Percentiles rank a stretch among this genome's conserved stretches.
phyloP scores from a whole-genome alignment of 2,888 invertebrate genomes.

The Eupithecia abbreviata region DNA sequence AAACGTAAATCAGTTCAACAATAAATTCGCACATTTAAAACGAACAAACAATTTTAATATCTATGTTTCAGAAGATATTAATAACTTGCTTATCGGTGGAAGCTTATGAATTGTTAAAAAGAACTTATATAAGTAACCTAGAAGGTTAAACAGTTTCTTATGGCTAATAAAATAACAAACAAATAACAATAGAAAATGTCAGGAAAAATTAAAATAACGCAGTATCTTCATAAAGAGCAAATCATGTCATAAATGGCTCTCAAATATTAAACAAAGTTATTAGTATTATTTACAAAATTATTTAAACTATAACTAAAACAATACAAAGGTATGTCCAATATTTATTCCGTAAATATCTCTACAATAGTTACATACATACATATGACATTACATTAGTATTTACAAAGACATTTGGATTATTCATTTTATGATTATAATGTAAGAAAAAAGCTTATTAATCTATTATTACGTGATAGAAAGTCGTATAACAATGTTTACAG shows the following conservation, averaged over 20 bases:
- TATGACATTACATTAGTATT: not conserved
- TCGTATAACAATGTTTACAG: slow-evolving; percentile 10
- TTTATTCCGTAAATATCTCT: not conserved
- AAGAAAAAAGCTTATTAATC: not conserved
- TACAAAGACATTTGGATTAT: slow-evolving; percentile 5
- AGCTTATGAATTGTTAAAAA: not conserved
- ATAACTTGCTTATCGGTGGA: not conserved
- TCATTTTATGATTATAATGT: not conserved
- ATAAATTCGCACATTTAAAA: slow-evolving; percentile 47
- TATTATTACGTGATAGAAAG: slow-evolving; percentile 3
- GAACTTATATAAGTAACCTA: not conserved
- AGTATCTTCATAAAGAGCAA: not conserved
- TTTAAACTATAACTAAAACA: not conserved
- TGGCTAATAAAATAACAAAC: slow-evolving; percentile 5
- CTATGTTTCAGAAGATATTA: not conserved
- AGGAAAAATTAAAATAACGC: not conserved
- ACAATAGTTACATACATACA: not conserved
- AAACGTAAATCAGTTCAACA: slow-evolving; percentile 54
- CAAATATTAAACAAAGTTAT: slow-evolving; percentile 1
- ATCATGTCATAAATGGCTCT: slow-evolving; percentile 7
- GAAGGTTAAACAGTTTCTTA: not conserved
- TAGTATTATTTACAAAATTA: not conserved
- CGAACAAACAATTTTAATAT: slow-evolving; percentile 42
- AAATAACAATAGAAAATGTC: not conserved
- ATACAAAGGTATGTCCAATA: not conserved